Evolutionary conservation across 2,888 invertebrate species (phyloP).

Genomic region (Temnothorax ravouxi): DNA sequence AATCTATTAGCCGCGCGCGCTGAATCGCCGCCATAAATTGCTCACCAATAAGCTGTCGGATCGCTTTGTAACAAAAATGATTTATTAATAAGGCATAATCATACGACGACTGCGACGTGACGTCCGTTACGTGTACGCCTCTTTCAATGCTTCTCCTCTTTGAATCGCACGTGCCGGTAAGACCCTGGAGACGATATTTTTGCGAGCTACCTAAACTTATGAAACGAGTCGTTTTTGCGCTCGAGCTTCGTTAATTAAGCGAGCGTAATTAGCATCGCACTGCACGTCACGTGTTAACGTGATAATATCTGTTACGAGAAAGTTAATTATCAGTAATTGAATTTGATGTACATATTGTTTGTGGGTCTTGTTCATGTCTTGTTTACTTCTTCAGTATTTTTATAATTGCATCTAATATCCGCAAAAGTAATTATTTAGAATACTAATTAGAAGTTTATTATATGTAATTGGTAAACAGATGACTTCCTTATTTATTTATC

Average conservation of each 20-base stretch:
- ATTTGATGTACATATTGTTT: conserved; percentile 6
- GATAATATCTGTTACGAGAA: background rate
- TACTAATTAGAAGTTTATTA: conserved; percentile 4
- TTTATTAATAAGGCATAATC: conserved; percentile 49
- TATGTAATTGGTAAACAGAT: conserved; percentile 5
- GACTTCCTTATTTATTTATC: background rate
- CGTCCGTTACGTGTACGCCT: conserved; percentile 38
- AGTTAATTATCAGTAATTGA: conserved; percentile 3
- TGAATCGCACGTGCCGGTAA: conserved; percentile 7
- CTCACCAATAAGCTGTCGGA: background rate
- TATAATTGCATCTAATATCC: background rate
- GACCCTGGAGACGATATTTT: conserved; percentile 6
- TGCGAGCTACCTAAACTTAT: conserved; percentile 22
- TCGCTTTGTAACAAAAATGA: conserved; percentile 33
- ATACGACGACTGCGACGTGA: conserved; percentile 3
- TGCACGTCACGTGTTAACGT: background rate
- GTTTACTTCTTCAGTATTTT: background rate
- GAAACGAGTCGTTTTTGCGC: conserved; percentile 12
- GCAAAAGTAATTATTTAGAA: conserved; percentile 24
- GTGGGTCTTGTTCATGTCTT: background rate
- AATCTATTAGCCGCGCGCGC: conserved; percentile 49
- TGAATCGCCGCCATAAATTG: conserved; percentile 45
- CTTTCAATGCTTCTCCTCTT: conserved; percentile 1
- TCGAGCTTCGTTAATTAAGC: background rate
- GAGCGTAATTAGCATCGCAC: background rate